Evolutionary conservation across 2,113 vertebrate species (phyloP).

Genomic region (Rana temporaria): DNA sequence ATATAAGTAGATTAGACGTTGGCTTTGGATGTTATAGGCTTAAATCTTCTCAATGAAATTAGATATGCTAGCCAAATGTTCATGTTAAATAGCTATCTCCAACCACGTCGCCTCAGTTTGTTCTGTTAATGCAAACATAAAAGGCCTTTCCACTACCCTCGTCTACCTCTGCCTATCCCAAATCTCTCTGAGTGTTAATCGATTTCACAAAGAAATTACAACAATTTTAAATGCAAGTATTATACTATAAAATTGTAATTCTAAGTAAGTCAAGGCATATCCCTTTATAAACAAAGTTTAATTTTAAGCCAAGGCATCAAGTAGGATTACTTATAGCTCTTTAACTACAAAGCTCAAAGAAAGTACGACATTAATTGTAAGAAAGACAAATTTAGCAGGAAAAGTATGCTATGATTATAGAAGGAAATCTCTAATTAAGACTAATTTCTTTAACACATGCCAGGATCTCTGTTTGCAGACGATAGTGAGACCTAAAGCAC

Average conservation of each 20-base stretch:
- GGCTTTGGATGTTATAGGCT: too few species aligned
- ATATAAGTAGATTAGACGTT: too few species aligned
- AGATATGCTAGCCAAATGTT: not conserved
- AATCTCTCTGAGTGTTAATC: constrained; percentile 50
- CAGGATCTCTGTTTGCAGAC: constrained; percentile 68
- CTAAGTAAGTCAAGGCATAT: constrained; percentile 37
- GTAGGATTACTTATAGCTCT: constrained; percentile 51
- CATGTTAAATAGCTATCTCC: not conserved
- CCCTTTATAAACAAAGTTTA: constrained; percentile 53
- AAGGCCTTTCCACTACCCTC: constrained; percentile 22
- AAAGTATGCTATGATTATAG: constrained; percentile 66
- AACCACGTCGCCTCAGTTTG: constrained; percentile 9
- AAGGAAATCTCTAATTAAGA: constrained; percentile 72
- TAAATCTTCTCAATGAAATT: too few species aligned
- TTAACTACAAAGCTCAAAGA: constrained; percentile 40
- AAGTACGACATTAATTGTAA: constrained; percentile 49
- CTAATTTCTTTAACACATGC: constrained; percentile 73
- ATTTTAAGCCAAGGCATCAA: constrained; percentile 50
- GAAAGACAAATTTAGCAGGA: constrained; percentile 59
- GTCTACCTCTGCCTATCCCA: constrained; percentile 19
- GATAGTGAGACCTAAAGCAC: too few species aligned
- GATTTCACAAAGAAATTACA: constrained; percentile 38
- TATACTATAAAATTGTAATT: constrained; percentile 49
- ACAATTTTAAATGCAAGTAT: constrained; percentile 44
- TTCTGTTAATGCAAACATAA: constrained; percentile 46